Evolutionary conservation across 2,113 vertebrate species (phyloP).

Genomic region (Jacana jacana): DNA sequence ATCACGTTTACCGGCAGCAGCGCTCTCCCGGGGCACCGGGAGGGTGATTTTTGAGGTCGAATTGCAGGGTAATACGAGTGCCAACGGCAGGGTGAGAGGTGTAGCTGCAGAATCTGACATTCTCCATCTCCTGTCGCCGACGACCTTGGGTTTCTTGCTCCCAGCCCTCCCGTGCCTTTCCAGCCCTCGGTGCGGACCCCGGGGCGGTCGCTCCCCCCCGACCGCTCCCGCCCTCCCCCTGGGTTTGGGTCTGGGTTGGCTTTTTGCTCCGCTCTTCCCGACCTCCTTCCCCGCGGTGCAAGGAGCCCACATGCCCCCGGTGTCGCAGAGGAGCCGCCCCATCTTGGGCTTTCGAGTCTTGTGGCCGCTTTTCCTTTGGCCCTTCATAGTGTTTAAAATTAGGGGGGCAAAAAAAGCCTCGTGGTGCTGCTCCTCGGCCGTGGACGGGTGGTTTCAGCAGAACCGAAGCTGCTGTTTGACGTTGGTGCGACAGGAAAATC

Average conservation of each 20-base stretch:
- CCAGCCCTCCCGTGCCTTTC: background rate
- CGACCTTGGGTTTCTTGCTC: fast-evolving
- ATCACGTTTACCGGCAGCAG: too few species aligned
- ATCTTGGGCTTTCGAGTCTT: too few species aligned
- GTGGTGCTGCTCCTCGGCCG: background rate
- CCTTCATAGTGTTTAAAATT: background rate
- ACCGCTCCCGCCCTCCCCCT: fast-evolving
- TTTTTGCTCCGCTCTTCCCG: background rate
- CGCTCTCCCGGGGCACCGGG: fast-evolving
- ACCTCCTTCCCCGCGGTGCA: fast-evolving
- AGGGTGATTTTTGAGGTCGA: fast-evolving
- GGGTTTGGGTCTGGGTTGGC: too few species aligned
- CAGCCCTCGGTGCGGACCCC: fast-evolving
- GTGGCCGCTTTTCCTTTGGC: background rate
- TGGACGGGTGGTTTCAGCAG: background rate
- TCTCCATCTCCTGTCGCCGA: fast-evolving
- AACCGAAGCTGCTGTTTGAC: background rate
- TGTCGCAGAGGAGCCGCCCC: fast-evolving
- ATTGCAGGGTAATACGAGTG: fast-evolving
- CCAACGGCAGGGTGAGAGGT: fast-evolving
- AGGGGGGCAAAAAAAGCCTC: too few species aligned
- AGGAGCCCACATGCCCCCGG: too few species aligned
- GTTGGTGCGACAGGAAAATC: background rate
- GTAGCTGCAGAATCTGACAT: too few species aligned
- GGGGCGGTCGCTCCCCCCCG: fast-evolving